phyloP scores from a whole-genome alignment of 2,113 vertebrate species.

The Lagopus muta region DNA sequence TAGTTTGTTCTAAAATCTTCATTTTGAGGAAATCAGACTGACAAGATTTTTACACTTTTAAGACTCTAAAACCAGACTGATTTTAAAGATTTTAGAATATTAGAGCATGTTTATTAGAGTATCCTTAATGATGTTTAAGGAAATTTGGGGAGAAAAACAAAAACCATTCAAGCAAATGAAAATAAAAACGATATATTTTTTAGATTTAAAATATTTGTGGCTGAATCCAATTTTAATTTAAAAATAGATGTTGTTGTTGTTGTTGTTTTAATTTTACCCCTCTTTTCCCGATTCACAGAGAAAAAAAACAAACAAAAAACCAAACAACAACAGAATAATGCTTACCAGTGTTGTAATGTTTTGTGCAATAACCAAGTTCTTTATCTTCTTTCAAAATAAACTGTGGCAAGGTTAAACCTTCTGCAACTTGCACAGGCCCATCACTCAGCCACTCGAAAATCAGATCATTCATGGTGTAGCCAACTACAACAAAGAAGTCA shows the following conservation, averaged over 20 bases:
- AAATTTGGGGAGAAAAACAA: background rate
- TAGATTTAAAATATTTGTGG: background rate
- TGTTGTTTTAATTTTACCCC: background rate
- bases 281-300: background rate
- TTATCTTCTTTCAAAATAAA: constrained; percentile 97
- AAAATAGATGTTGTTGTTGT: too few relatives aligned
- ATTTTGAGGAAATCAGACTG: background rate
- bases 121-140: background rate
- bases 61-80: background rate
- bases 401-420: constrained; percentile 95
- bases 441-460: constrained; percentile 97
- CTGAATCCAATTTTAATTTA: background rate
- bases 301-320: background rate
- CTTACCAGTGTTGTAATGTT: constrained; percentile 98
- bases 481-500: constrained; percentile 83
- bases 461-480: constrained; percentile 99
- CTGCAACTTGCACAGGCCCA: constrained; percentile 94
- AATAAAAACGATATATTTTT: background rate
- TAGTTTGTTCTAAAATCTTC: fast-evolving
- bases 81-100: background rate
- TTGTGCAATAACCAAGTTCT: constrained; percentile 97
- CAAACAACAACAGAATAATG: background rate
- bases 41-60: background rate
- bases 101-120: background rate
- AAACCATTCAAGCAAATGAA: background rate